Percentiles rank a stretch among this genome's conserved stretches.
These are phyloP conservation scores for Botrylloides violaceus DNA, from an alignment of 23 tunicate genomes.

Conservation along the genomic window DNA sequence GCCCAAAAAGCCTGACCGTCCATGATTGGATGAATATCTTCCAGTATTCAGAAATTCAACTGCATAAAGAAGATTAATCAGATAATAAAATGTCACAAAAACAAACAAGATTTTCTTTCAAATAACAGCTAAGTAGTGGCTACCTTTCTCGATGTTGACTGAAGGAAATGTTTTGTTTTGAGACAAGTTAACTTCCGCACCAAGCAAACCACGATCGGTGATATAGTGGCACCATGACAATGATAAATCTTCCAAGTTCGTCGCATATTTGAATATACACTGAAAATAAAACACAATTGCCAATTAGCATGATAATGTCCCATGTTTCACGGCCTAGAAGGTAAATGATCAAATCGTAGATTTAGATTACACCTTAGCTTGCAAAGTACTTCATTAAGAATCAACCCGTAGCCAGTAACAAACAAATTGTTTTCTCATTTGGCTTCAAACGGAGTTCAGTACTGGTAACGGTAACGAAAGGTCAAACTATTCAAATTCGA, in stretches of 20 bases:
- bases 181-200: background rate
- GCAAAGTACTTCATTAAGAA: too few species aligned
- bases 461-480: too few species aligned
- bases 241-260: slow-evolving; percentile 12
- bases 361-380: too few species aligned
- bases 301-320: background rate
- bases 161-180: background rate
- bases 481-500: too few species aligned
- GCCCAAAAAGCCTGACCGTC: slow-evolving; percentile 7
- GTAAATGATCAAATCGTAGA: too few species aligned
- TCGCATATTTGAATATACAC: slow-evolving; percentile 9
- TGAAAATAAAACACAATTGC: background rate
- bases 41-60: slow-evolving; percentile 7
- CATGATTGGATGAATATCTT: slow-evolving; percentile 9
- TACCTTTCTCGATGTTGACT: background rate
- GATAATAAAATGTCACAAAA: background rate
- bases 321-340: too few species aligned
- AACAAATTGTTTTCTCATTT: too few species aligned
- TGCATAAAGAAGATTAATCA: background rate
- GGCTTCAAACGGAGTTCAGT: too few species aligned
- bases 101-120: background rate
- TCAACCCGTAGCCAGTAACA: too few species aligned
- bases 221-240: slow-evolving; percentile 21
- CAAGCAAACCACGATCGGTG: slow-evolving; percentile 17
- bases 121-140: background rate